Conservation (phyloP, 2,113 vertebrate genomes). For the Hassar affinis region DNA sequence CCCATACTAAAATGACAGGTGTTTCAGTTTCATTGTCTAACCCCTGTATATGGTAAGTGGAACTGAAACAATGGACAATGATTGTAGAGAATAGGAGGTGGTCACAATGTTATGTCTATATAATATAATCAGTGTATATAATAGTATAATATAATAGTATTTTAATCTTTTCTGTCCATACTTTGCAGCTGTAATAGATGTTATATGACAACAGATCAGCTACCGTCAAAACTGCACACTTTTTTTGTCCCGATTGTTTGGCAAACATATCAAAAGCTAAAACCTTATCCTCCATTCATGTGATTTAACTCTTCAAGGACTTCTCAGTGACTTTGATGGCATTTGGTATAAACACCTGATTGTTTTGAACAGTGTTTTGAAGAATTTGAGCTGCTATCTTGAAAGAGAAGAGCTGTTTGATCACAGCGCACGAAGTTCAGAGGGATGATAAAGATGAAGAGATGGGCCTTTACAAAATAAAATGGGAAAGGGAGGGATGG, state of each 20-base stretch:
- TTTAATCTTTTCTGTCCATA: neutral
- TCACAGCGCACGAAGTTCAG: conserved; percentile 37
- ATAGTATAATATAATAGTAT: neutral
- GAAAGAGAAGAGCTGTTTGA: conserved; percentile 57
- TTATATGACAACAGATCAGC: neutral
- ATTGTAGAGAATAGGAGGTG: no score
- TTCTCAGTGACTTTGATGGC: conserved; percentile 56
- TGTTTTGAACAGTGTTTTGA: conserved; percentile 55
- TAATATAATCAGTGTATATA: no score
- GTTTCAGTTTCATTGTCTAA: no score
- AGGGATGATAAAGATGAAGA: conserved; percentile 37
- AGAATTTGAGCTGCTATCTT: conserved; percentile 44
- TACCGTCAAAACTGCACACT: neutral
- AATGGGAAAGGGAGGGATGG: neutral
- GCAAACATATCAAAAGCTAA: conserved; percentile 22
- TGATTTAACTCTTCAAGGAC: conserved; percentile 51
- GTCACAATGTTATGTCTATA: no score
- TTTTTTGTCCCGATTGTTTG: neutral
- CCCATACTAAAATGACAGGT: no score
- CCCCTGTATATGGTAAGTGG: no score
- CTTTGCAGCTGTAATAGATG: neutral
- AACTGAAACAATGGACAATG: no score
- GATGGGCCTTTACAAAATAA: conserved; percentile 30
- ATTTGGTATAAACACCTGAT: conserved; percentile 55
- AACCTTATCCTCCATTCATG: conserved; percentile 18